A percentile compares a stretch with the other conserved stretches of the same genome.
phyloP scores from a whole-genome alignment of 2,888 invertebrate species.

The Stenodema calcarata region DNA sequence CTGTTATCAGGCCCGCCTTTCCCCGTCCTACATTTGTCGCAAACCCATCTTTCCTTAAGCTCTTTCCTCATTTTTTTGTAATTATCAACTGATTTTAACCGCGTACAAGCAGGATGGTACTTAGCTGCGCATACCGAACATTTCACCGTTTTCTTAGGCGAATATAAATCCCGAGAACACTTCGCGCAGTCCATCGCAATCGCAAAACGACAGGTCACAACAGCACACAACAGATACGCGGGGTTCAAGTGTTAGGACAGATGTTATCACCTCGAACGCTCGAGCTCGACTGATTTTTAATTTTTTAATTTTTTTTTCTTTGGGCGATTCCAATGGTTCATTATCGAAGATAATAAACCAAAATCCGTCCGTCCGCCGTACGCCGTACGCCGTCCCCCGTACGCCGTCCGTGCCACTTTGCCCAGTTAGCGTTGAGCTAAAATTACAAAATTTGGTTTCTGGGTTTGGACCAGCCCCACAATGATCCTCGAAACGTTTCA shows the following conservation, averaged over 20 bases:
- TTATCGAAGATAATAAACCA: too few species aligned
- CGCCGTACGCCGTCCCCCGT: too few species aligned
- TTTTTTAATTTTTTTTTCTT: too few species aligned
- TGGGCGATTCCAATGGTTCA: too few species aligned
- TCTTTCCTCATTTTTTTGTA: neutral
- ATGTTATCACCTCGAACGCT: neutral
- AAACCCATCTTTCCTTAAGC: neutral
- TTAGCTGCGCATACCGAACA: neutral
- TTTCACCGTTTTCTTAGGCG: neutral
- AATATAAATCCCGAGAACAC: neutral
- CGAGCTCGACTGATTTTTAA: neutral
- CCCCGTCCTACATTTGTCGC: neutral
- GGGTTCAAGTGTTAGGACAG: neutral
- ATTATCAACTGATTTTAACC: slow-evolving; percentile 13
- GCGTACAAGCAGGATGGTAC: neutral
- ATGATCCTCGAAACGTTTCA: too few species aligned
- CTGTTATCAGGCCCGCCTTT: neutral
- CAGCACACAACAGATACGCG: neutral
- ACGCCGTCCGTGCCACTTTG: too few species aligned
- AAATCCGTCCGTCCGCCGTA: too few species aligned
- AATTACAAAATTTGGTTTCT: too few species aligned
- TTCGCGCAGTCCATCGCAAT: neutral
- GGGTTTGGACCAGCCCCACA: too few species aligned
- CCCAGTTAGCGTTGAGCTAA: too few species aligned
- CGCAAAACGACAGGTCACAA: neutral